Conservation (phyloP, 2,113 vertebrate species). For the Albula glossodonta region DNA sequence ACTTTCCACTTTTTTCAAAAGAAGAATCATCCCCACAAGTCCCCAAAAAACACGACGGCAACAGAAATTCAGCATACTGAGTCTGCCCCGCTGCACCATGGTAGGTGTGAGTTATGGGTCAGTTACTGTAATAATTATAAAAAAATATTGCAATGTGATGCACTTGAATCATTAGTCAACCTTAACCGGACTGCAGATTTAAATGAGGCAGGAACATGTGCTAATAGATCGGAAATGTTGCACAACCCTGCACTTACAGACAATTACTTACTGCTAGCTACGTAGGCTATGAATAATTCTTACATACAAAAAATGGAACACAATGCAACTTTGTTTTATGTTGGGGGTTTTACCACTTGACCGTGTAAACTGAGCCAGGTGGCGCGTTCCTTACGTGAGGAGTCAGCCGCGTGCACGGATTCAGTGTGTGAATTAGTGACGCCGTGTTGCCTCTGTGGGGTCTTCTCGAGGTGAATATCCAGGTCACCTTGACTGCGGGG, state of each 20-base stretch:
- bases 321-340: neutral
- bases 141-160: neutral
- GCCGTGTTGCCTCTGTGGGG: neutral
- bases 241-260: neutral
- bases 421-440: neutral
- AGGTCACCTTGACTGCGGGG: conserved; percentile 21
- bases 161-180: neutral
- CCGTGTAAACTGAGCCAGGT: neutral
- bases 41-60: neutral
- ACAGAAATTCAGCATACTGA: neutral
- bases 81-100: neutral
- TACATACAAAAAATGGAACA: neutral
- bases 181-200: neutral
- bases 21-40: too few species aligned
- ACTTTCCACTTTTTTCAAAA: too few species aligned
- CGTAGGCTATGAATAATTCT: neutral
- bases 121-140: neutral
- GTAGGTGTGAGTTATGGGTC: neutral
- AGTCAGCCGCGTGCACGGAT: neutral
- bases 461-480: neutral
- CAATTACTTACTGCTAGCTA: too few species aligned
- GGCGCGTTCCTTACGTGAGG: neutral
- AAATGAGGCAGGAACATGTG: neutral
- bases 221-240: neutral
- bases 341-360: neutral